A percentile compares a stretch with the other conserved stretches of the same genome.
These are phyloP conservation scores for Sitophilus oryzae DNA, from an alignment of 1,140 invertebrate genomes.

Conservation along the genomic window DNA sequence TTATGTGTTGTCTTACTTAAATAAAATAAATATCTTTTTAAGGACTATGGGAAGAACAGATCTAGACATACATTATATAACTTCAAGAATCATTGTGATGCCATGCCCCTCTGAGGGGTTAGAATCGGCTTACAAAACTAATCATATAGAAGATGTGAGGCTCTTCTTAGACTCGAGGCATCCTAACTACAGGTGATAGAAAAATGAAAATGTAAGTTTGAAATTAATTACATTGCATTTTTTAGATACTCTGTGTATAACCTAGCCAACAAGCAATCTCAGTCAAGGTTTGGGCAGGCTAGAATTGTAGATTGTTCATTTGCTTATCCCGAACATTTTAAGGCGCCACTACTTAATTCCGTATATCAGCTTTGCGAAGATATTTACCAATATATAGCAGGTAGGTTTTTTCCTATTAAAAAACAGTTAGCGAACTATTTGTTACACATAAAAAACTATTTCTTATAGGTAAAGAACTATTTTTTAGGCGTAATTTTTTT, in stretches of 20 bases:
- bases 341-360: slow-evolving; percentile 69
- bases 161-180: slow-evolving; percentile 69
- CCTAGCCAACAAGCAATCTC: slow-evolving; percentile 62
- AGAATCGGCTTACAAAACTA: slow-evolving; percentile 87
- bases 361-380: slow-evolving; percentile 78
- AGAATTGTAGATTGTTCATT: slow-evolving; percentile 61
- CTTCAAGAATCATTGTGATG: slow-evolving; percentile 84
- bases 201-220: background rate
- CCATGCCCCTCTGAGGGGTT: slow-evolving; percentile 89
- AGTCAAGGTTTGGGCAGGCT: slow-evolving; percentile 46
- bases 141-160: slow-evolving; percentile 87
- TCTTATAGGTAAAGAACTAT: no score
- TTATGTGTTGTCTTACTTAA: no score
- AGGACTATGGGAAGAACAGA: slow-evolving; percentile 82
- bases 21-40: slow-evolving; percentile 38
- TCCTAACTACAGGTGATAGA: slow-evolving; percentile 45
- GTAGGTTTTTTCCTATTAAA: no score
- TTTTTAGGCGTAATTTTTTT: no score
- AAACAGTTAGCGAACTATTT: no score
- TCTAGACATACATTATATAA: slow-evolving; percentile 85
- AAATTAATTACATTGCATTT: background rate
- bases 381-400: slow-evolving; percentile 77
- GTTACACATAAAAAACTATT: no score
- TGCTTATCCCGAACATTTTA: slow-evolving; percentile 56
- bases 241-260: slow-evolving; percentile 77